Conservation (phyloP, 2,797 vertebrate species). For the Melopsittacus undulatus region DNA sequence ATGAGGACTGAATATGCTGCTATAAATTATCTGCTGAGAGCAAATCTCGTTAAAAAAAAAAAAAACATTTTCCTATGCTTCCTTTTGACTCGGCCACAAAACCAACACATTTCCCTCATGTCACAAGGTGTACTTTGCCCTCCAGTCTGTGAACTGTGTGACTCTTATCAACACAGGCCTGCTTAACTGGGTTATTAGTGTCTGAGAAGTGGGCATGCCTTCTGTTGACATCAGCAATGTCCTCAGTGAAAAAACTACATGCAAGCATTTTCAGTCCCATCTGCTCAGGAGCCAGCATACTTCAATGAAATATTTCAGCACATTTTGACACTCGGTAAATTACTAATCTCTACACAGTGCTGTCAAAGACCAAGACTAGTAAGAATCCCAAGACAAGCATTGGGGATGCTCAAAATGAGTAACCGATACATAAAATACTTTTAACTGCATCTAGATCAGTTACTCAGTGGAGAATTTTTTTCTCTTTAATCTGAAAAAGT, state of each 20-base stretch:
- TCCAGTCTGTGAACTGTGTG: not conserved
- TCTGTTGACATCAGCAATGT: constrained; percentile 52
- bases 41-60: not conserved
- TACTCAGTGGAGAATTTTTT: not conserved
- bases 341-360: not conserved
- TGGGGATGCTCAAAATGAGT: not conserved
- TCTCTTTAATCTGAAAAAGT: not conserved
- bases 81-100: not conserved
- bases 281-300: not conserved
- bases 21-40: not conserved
- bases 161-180: not conserved
- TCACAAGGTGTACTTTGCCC: constrained; percentile 57
- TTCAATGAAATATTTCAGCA: not conserved
- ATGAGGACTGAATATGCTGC: not conserved
- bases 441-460: not conserved
- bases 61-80: constrained; percentile 16
- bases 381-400: not conserved
- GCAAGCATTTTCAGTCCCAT: constrained; percentile 26
- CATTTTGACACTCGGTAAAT: not conserved
- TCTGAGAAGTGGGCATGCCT: not conserved
- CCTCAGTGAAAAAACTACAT: not conserved
- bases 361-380: not conserved
- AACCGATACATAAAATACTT: not conserved
- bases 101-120: not conserved
- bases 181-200: not conserved